phyloP scores from a whole-genome alignment of 1,140 invertebrate species.

The Nephotettix cincticeps region DNA sequence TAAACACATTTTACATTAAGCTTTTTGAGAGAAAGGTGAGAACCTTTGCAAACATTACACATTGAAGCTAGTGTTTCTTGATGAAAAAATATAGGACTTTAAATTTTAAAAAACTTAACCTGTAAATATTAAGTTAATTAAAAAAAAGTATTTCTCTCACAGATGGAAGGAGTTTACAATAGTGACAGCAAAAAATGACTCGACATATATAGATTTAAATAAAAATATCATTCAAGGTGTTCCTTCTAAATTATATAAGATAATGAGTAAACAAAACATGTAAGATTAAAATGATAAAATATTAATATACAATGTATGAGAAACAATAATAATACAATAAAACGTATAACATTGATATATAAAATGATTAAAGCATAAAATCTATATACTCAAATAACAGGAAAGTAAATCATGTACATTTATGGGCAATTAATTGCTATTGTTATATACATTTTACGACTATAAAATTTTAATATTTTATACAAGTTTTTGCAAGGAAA shows the following conservation, averaged over 20 bases:
- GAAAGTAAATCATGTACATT: background rate
- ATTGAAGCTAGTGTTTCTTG: too few relatives aligned
- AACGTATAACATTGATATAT: slow-evolving; percentile 10
- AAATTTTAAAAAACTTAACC: too few relatives aligned
- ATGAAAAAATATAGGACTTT: too few relatives aligned
- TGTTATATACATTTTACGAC: background rate
- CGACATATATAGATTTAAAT: background rate
- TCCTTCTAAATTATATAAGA: background rate
- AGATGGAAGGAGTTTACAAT: too few relatives aligned
- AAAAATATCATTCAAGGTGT: background rate
- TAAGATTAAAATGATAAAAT: slow-evolving; percentile 12
- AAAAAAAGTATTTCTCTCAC: too few relatives aligned
- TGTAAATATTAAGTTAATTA: too few relatives aligned
- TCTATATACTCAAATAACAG: background rate
- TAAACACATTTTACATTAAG: too few relatives aligned
- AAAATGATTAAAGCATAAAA: slow-evolving; percentile 20
- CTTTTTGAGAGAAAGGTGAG: too few relatives aligned
- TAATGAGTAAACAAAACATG: background rate
- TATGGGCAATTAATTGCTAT: background rate
- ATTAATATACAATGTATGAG: background rate
- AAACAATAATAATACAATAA: background rate
- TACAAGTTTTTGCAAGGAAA: background rate
- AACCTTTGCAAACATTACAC: too few relatives aligned
- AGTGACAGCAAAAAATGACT: background rate
- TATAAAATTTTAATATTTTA: background rate